Evolutionary conservation across 1,140 invertebrate species (phyloP).

Genomic region (Pinna nobilis): DNA sequence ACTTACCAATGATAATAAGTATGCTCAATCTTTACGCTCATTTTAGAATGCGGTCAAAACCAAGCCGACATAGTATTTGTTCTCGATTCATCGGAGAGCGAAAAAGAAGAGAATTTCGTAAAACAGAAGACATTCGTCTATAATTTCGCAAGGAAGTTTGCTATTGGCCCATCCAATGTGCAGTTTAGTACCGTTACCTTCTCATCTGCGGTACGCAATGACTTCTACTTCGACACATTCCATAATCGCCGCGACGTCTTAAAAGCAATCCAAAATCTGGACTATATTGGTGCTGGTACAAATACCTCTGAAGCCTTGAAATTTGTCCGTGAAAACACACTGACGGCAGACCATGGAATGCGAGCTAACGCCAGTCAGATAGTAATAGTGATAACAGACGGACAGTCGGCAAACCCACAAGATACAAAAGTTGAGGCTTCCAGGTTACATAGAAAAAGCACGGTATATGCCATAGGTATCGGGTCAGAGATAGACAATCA

Average conservation of each 20-base stretch:
- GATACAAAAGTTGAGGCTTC: constrained; percentile 8
- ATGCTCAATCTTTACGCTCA: neutral
- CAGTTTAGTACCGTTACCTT: constrained; percentile 44
- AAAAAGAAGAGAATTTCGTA: constrained; percentile 32
- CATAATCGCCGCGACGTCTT: constrained; percentile 13
- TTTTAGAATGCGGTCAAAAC: constrained; percentile 29
- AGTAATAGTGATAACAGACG: constrained; percentile 36
- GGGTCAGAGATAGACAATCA: constrained; percentile 4
- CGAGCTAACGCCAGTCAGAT: constrained; percentile 25
- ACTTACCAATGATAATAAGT: too few species aligned
- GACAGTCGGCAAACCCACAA: constrained; percentile 18
- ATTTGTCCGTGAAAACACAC: constrained; percentile 31
- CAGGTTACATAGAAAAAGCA: constrained; percentile 18
- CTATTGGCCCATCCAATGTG: constrained; percentile 41
- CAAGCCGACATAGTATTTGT: constrained; percentile 53
- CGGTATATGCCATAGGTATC: constrained; percentile 5
- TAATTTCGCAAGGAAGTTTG: constrained; percentile 37
- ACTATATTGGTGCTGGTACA: constrained; percentile 28
- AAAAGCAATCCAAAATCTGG: constrained; percentile 27
- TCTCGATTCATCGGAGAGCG: constrained; percentile 48
- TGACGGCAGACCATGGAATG: constrained; percentile 25
- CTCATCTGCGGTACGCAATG: constrained; percentile 14
- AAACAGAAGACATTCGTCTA: constrained; percentile 48
- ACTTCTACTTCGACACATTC: constrained; percentile 26
- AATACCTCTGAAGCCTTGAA: constrained; percentile 25